Evolutionary conservation across 2,888 invertebrate genomes (phyloP).

Genomic region (Eubasilissa splendida): DNA sequence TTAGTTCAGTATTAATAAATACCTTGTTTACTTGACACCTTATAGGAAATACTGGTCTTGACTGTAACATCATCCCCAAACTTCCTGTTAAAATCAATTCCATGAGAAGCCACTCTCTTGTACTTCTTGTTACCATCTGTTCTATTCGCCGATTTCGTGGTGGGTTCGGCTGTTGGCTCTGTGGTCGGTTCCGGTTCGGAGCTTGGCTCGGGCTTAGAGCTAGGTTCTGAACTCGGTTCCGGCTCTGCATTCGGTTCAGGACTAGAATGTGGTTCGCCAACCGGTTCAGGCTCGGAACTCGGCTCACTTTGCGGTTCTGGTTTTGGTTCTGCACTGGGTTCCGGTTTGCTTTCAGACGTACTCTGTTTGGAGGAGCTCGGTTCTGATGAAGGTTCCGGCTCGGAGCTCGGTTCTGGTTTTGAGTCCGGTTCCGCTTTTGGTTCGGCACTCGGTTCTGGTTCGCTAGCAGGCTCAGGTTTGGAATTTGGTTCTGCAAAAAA

Average conservation of each 20-base stretch:
- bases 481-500: slow-evolving; percentile 62
- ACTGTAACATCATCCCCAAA: slow-evolving; percentile 78
- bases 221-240: slow-evolving; percentile 66
- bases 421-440: slow-evolving; percentile 66
- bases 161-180: slow-evolving; percentile 57
- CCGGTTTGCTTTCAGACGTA: slow-evolving; percentile 65
- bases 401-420: slow-evolving; percentile 65
- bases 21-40: slow-evolving; percentile 79
- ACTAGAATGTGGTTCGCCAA: slow-evolving; percentile 64
- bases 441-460: slow-evolving; percentile 64
- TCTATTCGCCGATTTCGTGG: slow-evolving; percentile 62
- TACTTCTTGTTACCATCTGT: slow-evolving; percentile 64
- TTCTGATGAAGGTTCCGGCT: slow-evolving; percentile 63
- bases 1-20: not conserved
- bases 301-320: slow-evolving; percentile 65
- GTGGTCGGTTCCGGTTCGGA: slow-evolving; percentile 61
- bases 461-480: slow-evolving; percentile 64
- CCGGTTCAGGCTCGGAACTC: slow-evolving; percentile 65
- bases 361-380: slow-evolving; percentile 60
- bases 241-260: slow-evolving; percentile 64
- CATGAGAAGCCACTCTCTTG: slow-evolving; percentile 73
- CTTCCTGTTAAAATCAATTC: slow-evolving; percentile 67
- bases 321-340: slow-evolving; percentile 64
- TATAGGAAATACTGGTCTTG: slow-evolving; percentile 85
- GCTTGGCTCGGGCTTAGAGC: slow-evolving; percentile 66